Evolutionary conservation across 1,140 invertebrate species (phyloP).

Genomic region (Antheraea mylitta): DNA sequence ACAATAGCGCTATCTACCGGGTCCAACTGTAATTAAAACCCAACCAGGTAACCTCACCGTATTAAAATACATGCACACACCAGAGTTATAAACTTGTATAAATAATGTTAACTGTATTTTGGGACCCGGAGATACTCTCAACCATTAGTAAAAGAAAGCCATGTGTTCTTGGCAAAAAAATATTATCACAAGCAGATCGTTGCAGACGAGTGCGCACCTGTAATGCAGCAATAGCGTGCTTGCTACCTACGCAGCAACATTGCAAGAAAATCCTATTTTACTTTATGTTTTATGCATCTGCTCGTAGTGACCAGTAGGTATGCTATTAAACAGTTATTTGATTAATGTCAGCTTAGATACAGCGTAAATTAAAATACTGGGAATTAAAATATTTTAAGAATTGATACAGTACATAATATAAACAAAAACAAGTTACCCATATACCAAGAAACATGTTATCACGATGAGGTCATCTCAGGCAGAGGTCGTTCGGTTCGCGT

Average conservation of each 20-base stretch:
- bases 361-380: background rate
- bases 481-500: slow-evolving; percentile 40
- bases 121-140: background rate
- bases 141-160: slow-evolving; percentile 55
- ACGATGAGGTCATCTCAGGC: slow-evolving; percentile 40
- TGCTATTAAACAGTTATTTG: background rate
- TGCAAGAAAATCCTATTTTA: slow-evolving; percentile 63
- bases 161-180: slow-evolving; percentile 31
- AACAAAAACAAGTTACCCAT: slow-evolving; percentile 13
- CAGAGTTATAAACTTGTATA: too few species aligned
- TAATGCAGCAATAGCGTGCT: slow-evolving; percentile 61
- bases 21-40: too few species aligned
- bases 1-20: too few species aligned
- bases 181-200: slow-evolving; percentile 49
- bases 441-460: slow-evolving; percentile 31
- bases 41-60: too few species aligned
- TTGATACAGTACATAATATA: slow-evolving; percentile 6
- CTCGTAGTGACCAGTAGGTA: background rate
- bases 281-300: slow-evolving; percentile 64
- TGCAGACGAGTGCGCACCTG: slow-evolving; percentile 52
- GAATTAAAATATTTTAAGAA: background rate
- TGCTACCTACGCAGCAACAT: slow-evolving; percentile 33
- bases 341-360: too few species aligned
- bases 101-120: background rate
- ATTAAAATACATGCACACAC: too few species aligned